Conservation (phyloP, 2,888 invertebrate species). For the Siphlonurus alternatus region DNA sequence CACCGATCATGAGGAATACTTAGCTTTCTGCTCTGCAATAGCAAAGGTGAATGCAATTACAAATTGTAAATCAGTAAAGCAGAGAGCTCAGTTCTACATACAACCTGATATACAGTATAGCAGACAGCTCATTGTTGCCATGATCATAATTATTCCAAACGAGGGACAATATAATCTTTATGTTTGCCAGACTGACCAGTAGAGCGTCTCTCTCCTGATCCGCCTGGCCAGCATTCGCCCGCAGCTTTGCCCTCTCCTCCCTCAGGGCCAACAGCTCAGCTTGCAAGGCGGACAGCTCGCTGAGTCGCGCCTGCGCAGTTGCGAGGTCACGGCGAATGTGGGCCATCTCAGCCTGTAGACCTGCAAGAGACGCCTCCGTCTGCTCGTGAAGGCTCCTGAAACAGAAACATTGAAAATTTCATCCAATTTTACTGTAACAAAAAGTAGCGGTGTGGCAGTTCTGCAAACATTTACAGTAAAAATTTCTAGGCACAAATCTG, state of each 20-base stretch:
- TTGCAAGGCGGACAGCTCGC: constrained; percentile 36
- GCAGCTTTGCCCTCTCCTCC: constrained; percentile 43
- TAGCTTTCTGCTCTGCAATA: too few species aligned
- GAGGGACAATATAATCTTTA: not conserved
- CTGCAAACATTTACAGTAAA: not conserved
- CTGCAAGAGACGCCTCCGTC: constrained; percentile 52
- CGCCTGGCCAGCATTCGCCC: constrained; percentile 41
- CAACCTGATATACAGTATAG: too few species aligned
- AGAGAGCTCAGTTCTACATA: too few species aligned
- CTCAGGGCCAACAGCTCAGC: constrained; percentile 41
- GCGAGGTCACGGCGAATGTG: constrained; percentile 45
- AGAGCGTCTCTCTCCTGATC: constrained; percentile 56
- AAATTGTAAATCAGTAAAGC: too few species aligned
- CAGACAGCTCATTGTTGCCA: too few species aligned
- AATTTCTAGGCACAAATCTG: too few species aligned
- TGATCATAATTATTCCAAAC: too few species aligned
- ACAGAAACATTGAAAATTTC: too few species aligned
- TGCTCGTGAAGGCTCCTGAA: constrained; percentile 55
- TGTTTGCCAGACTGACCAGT: constrained; percentile 28
- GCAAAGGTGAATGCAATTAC: too few species aligned
- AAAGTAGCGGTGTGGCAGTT: not conserved
- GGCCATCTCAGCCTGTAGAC: constrained; percentile 47
- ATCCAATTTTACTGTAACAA: constrained; percentile 7
- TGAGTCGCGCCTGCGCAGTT: constrained; percentile 38
- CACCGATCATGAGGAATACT: too few species aligned